phyloP scores from a whole-genome alignment of 2,888 invertebrate genomes.

The Dynastes maya region DNA sequence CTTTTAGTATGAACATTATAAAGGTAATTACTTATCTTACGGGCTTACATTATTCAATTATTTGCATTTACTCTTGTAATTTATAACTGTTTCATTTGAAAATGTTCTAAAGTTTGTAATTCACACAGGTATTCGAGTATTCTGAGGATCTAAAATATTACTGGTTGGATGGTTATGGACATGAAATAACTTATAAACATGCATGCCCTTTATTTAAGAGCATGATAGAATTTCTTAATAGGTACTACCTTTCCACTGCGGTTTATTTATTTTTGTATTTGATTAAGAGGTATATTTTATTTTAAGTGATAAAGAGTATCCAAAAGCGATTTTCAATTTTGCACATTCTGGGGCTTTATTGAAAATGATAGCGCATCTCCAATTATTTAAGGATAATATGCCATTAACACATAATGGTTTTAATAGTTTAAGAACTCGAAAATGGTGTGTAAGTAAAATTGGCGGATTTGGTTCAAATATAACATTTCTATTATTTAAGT shows the following conservation, averaged over 20 bases:
- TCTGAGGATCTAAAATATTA: constrained; percentile 85
- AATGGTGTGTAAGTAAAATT: constrained; percentile 77
- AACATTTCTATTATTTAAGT: constrained; percentile 78
- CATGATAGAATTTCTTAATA: constrained; percentile 78
- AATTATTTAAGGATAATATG: constrained; percentile 79
- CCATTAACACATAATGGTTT: constrained; percentile 75
- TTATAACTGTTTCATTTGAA: background rate
- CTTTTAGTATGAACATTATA: constrained; percentile 77
- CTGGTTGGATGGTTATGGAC: constrained; percentile 88
- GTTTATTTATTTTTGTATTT: background rate
- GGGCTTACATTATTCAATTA: background rate
- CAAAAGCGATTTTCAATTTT: constrained; percentile 77
- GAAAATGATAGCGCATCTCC: constrained; percentile 82
- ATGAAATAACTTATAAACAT: constrained; percentile 80
- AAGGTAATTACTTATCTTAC: constrained; percentile 65
- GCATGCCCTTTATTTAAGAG: constrained; percentile 84
- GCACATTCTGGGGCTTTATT: constrained; percentile 88
- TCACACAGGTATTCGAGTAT: constrained; percentile 79
- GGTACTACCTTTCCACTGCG: constrained; percentile 70
- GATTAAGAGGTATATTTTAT: constrained; percentile 7
- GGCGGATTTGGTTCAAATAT: constrained; percentile 87
- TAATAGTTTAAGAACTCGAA: constrained; percentile 66
- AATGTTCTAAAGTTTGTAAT: background rate
- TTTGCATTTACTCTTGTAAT: background rate
- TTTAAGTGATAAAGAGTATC: constrained; percentile 61